These are phyloP conservation scores for Caenorhabditis zanzibari DNA, from an alignment of 2,888 invertebrate genomes.

Conservation along the genomic window DNA sequence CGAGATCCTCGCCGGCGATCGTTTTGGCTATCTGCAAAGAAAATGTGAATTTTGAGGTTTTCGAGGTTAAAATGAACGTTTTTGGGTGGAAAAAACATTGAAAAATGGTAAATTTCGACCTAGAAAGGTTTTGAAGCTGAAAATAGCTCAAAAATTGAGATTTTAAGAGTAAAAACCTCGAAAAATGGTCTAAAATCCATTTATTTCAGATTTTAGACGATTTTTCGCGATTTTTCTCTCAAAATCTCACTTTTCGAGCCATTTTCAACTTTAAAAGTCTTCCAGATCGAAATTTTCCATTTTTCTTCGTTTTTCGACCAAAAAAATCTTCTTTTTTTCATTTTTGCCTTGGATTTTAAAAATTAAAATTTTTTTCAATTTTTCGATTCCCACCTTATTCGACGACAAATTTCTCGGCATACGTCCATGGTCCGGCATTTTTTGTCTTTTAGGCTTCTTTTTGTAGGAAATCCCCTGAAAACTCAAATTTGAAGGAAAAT, in stretches of 20 bases:
- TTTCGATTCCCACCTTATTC: conserved; percentile 63
- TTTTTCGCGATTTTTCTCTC: not conserved
- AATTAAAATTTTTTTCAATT: no score
- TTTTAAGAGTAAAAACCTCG: not conserved
- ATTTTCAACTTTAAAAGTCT: no score
- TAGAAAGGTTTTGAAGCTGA: no score
- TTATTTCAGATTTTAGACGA: not conserved
- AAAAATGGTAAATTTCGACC: no score
- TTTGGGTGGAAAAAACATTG: no score
- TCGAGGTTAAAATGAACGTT: no score
- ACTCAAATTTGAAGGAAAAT: not conserved
- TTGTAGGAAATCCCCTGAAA: conserved; percentile 3
- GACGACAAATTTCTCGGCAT: conserved; percentile 74
- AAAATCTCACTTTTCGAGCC: no score
- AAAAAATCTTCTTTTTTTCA: no score
- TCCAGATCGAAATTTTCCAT: not conserved
- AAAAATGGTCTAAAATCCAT: not conserved
- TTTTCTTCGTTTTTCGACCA: no score
- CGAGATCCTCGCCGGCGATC: conserved; percentile 71
- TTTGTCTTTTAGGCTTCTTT: not conserved
- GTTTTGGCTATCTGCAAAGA: conserved; percentile 64
- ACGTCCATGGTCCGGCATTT: conserved; percentile 64
- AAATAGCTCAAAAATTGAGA: no score
- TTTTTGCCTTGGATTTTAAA: no score
- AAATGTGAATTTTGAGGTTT: not conserved